Conservation (phyloP, 1,140 invertebrate genomes). For the Monochamus saltuarius region DNA sequence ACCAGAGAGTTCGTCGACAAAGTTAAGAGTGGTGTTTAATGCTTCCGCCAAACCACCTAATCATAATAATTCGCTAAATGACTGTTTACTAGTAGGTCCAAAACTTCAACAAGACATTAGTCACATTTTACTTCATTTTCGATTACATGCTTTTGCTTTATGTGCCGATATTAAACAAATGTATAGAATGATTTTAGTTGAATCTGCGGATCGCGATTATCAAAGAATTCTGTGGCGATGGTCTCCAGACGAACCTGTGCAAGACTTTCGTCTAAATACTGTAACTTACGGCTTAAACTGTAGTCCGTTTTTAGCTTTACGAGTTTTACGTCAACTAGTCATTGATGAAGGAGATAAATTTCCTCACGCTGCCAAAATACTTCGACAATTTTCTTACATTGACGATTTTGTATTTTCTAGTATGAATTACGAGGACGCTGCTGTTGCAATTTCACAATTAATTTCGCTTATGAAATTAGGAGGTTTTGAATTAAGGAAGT, state of each 20-base stretch:
- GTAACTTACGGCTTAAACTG: not conserved
- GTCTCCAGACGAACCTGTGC: not conserved
- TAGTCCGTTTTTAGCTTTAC: no score
- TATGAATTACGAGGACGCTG: not conserved
- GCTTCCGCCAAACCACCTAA: not conserved
- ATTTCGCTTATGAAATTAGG: constrained; percentile 24
- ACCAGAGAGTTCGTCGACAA: constrained; percentile 42
- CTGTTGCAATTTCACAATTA: constrained; percentile 17
- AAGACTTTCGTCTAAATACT: not conserved
- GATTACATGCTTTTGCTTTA: constrained; percentile 41
- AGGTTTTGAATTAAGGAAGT: constrained; percentile 39
- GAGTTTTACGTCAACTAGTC: constrained; percentile 4
- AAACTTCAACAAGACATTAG: constrained; percentile 18
- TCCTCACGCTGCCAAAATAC: not conserved
- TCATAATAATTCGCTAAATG: constrained; percentile 27
- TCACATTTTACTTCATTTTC: constrained; percentile 46
- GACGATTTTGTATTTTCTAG: constrained; percentile 7
- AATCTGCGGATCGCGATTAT: not conserved
- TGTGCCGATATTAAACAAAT: constrained; percentile 43
- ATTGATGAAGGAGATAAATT: constrained; percentile 6
- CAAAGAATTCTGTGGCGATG: constrained; percentile 1
- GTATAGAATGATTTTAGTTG: not conserved
- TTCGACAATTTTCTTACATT: constrained; percentile 6
- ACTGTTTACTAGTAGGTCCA: constrained; percentile 6
- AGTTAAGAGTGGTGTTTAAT: constrained; percentile 4